phyloP scores from a whole-genome alignment of 2,797 vertebrate genomes.

The Naso thynnoides region DNA sequence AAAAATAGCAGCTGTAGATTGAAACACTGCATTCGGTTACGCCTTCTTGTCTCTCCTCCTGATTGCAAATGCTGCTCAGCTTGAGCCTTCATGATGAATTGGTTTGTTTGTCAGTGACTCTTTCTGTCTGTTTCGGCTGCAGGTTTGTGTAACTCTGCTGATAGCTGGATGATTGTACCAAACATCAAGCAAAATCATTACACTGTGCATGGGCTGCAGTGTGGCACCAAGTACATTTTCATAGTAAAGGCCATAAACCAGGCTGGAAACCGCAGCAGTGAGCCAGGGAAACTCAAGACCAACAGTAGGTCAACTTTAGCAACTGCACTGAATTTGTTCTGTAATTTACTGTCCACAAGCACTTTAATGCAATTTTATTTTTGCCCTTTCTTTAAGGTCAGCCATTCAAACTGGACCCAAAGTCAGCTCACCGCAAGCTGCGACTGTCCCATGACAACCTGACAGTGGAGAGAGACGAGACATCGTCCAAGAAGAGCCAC shows the following conservation, averaged over 20 bases:
- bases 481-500: conserved; percentile 96
- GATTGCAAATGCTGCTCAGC: conserved; percentile 25
- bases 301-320: conserved; percentile 89
- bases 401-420: conserved; percentile 97
- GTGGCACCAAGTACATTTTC: conserved; percentile 98
- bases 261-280: conserved; percentile 95
- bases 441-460: conserved; percentile 97
- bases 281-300: conserved; percentile 96
- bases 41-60: conserved; percentile 15
- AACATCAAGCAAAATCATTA: conserved; percentile 99
- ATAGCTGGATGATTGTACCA: conserved; percentile 99
- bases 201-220: conserved; percentile 97
- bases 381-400: conserved; percentile 88
- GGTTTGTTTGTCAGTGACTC: conserved; percentile 30
- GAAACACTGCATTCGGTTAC: conserved; percentile 15
- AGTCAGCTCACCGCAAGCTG: conserved; percentile 95
- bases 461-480: conserved; percentile 97
- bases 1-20: conserved; percentile 48
- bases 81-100: conserved; percentile 7
- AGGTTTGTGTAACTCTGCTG: conserved; percentile 98
- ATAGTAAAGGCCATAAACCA: conserved; percentile 98
- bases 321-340: neutral
- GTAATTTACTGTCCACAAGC: neutral
- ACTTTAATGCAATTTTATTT: neutral
- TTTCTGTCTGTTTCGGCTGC: conserved; percentile 53